Conservation (phyloP, 2,113 vertebrate genomes). For the Oncorhynchus gorbuscha region DNA sequence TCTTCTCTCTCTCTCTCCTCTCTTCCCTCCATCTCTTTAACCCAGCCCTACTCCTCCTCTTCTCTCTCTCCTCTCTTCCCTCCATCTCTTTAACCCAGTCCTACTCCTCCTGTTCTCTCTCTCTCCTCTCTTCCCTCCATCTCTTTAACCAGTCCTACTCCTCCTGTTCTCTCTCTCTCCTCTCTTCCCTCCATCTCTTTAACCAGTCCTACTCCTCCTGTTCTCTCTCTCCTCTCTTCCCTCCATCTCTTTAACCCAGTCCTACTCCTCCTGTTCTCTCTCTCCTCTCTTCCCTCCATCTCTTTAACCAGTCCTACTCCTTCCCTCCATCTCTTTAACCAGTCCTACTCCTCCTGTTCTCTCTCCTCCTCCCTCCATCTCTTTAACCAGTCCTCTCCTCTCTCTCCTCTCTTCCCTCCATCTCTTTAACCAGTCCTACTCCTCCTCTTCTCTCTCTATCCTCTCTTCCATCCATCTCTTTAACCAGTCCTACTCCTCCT, state of each 20-base stretch:
- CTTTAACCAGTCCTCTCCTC: no score
- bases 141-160: constrained; percentile 1
- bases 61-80: no score
- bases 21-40: no score
- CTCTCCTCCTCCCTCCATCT: neutral
- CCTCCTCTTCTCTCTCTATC: neutral
- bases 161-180: neutral
- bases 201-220: no score
- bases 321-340: neutral
- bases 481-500: constrained; percentile 49
- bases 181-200: no score
- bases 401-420: neutral
- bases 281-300: neutral
- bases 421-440: neutral
- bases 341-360: no score
- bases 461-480: constrained; percentile 12
- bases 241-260: neutral
- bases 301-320: constrained; percentile 4
- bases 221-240: neutral
- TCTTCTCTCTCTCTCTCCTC: no score
- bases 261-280: neutral
- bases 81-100: no score
- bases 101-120: no score
- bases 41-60: no score
- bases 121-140: neutral